phyloP scores from a whole-genome alignment of 2,797 vertebrate genomes.

The Semaprochilodus insignis region DNA sequence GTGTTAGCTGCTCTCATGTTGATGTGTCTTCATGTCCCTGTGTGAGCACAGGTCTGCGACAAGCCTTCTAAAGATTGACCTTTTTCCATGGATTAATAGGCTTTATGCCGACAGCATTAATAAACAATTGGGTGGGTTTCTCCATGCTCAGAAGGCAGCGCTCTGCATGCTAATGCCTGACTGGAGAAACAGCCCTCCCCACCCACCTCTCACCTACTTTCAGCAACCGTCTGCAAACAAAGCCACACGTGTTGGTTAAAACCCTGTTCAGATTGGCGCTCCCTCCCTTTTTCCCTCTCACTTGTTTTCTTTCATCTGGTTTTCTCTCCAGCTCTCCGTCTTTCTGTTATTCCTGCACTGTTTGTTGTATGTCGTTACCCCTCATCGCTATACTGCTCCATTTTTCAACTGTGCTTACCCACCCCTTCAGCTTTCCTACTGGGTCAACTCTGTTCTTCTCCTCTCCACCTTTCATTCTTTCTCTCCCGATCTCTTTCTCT shows the following conservation, averaged over 20 bases:
- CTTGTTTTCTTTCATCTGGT: slow-evolving; percentile 7
- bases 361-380: neutral
- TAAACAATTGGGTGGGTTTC: slow-evolving; percentile 77
- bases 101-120: slow-evolving; percentile 77
- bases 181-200: neutral
- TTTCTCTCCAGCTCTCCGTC: neutral
- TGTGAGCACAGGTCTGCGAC: slow-evolving; percentile 66
- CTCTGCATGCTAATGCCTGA: slow-evolving; percentile 70
- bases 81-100: slow-evolving; percentile 78
- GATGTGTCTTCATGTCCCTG: slow-evolving; percentile 72
- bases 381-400: neutral
- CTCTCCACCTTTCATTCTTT: neutral
- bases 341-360: neutral
- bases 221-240: slow-evolving; percentile 37
- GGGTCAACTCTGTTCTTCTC: neutral
- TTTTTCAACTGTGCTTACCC: neutral
- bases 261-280: slow-evolving; percentile 48
- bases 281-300: slow-evolving; percentile 33
- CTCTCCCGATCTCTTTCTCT: neutral
- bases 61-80: slow-evolving; percentile 74
- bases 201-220: slow-evolving; percentile 62
- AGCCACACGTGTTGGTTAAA: slow-evolving; percentile 40
- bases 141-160: slow-evolving; percentile 60
- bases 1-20: slow-evolving; percentile 60
- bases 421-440: neutral